Evolutionary conservation across 2,113 vertebrate species (phyloP), one percentile per base, ranked within the genome.

Genomic region (Speoplatyrhinus poulsoni): DNA sequence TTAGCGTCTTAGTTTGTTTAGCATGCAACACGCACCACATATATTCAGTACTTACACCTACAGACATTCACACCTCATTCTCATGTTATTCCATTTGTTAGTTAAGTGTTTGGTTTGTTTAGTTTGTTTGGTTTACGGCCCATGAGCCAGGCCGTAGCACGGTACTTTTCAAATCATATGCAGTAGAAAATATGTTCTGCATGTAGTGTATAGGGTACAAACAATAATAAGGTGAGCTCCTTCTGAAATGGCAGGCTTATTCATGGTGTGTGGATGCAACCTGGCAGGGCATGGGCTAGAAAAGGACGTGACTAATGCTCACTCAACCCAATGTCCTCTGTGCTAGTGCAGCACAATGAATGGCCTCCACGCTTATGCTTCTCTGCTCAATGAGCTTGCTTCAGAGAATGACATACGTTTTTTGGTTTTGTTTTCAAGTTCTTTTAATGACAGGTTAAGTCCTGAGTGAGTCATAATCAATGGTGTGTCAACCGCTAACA

Each of bases 391-490:
- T 62, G 63, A 68, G 41, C 52, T 66, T 6, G 8, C 10, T 72
- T 17, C 11, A 58, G 55, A 79, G 56, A 82, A 60, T 49, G 54
- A 13, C 0, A 5, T 56, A 50, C 12, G 13, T 62, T 75, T 67
- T 57, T 53, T 26, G 26, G 26, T 26, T 5, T 41, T 41, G 4
- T 41, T 41, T 41, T 41, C 7, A 41, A 72, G 63, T 80, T 73
- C 41, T 55, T 69, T 46, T 63, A 70, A 41, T 41, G 69, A 75
- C 69, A 50, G 69, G 32, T 3, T 0, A 52, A 74, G 67, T 65
- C 67, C 75, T 58, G 2, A 26, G 41, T 69, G 61, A 80, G 62
- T 53, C 12, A 3, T 46, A 74, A 88, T 87, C 83, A 73, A 82
- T 75, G 57, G 1, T 16, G 9, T 73, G 73, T 66, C 15, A 17